Evolutionary conservation across 2,888 invertebrate genomes (phyloP).

Genomic region (Melanchra persicariae): DNA sequence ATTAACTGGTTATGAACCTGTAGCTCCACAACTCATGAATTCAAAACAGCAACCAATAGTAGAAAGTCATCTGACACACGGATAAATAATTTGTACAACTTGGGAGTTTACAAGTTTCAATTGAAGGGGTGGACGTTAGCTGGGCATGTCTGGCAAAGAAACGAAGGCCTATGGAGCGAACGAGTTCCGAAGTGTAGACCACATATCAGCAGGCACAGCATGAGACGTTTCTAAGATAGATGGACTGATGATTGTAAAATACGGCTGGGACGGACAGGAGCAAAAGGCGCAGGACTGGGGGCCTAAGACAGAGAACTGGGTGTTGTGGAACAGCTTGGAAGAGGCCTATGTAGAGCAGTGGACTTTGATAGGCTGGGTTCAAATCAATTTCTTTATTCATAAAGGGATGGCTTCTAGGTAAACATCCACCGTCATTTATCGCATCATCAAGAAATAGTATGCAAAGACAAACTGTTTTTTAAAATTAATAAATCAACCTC

Average conservation of each 20-base stretch:
- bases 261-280: too few relatives aligned
- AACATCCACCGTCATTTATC: background rate
- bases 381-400: too few relatives aligned
- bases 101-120: background rate
- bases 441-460: too few relatives aligned
- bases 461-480: background rate
- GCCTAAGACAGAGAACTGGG: too few relatives aligned
- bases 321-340: too few relatives aligned
- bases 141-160: background rate
- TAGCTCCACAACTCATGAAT: conserved; percentile 60
- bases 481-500: too few relatives aligned
- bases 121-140: background rate
- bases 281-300: too few relatives aligned
- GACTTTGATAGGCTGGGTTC: too few relatives aligned
- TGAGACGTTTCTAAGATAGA: background rate
- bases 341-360: too few relatives aligned
- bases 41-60: conserved; percentile 64
- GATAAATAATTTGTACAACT: conserved; percentile 1
- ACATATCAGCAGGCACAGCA: background rate
- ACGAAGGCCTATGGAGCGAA: background rate
- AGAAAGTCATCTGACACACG: conserved; percentile 61
- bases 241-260: background rate
- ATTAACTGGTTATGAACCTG: conserved; percentile 57
- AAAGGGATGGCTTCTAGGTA: too few relatives aligned
- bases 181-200: background rate